These are phyloP conservation scores for Podotricha telesiphe DNA, from an alignment of 2,888 invertebrate species.

Conservation along the genomic window DNA sequence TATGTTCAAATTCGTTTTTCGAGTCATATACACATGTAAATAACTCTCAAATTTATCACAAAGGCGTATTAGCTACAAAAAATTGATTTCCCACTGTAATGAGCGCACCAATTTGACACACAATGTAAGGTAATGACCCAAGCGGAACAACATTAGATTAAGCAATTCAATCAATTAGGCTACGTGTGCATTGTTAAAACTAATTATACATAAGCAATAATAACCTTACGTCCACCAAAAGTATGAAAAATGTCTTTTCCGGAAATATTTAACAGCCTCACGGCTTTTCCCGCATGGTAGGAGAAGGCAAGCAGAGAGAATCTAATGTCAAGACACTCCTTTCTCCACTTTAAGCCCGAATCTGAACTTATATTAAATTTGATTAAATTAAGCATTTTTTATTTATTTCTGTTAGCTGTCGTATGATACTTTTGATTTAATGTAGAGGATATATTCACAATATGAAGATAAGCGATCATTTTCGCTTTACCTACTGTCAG, in stretches of 20 bases:
- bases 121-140: conserved; percentile 46
- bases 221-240: no score
- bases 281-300: no score
- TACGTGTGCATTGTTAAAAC: conserved; percentile 8
- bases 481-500: not conserved
- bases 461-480: not conserved
- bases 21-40: not conserved
- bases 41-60: conserved; percentile 6
- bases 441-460: not conserved
- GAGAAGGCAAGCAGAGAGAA: no score
- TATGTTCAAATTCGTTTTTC: not conserved
- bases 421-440: not conserved
- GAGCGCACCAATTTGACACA: conserved; percentile 20
- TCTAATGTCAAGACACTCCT: no score
- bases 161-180: conserved; percentile 43
- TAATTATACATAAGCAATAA: conserved; percentile 5
- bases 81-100: conserved; percentile 13
- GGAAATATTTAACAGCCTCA: no score
- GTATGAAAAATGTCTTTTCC: no score
- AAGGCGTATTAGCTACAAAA: conserved; percentile 13
- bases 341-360: no score
- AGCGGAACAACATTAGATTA: conserved; percentile 62
- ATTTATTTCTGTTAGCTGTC: not conserved
- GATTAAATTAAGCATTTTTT: no score
- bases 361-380: no score